Base-by-base conservation (phyloP, 2,113 vertebrate genomes). In the Tachycineta bicolor region DNA sequence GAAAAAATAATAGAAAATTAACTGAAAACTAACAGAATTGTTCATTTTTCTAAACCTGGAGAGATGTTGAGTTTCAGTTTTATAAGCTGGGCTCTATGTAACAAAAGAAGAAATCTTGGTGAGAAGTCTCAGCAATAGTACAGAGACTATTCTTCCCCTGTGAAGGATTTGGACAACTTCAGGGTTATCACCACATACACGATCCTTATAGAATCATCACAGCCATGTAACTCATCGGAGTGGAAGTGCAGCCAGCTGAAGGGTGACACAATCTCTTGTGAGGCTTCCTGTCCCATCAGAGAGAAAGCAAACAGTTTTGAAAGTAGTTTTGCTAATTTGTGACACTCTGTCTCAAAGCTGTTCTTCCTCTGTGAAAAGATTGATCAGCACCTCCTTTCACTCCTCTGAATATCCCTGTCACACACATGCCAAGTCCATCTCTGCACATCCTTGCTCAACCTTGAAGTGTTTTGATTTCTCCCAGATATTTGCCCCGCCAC, bases 101-200 rank as follows among this genome's bases (percentile, higher is more conserved):
- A 19, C 20, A 34, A 4, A 31, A n/a, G 19, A 6, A 55, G 67
- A 73, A 89, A 77, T 43, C 55, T 63, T 83, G 55, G 12, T 46
- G 60, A 65, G 44, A 50, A 78, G 26, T 20, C 43, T 92, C 59
- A 46, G 46, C 0, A 5, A 23, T 19, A 34, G 26, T 52, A 14
- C 39, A 34, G 49, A 74, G 33, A 21, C 25, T 3, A 1, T 17
- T 56, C 10, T 56, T 56, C 14, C 20, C 18, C 26, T 39, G 25
- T 12, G 73, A 89, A 67, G 39, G 58, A 28, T 55, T 87, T 67
- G 74, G n/a, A 87, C 56, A 59, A 17, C 47, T 33, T 59, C 34
- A 31, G 74, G 52, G 13, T 91, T 49, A n/a, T 25, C 56, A 39
- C 16, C 47, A 14, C 1, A 0, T 6, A 7, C 2, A 2, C 34